Conservation (phyloP, 2,888 invertebrate species). For the Drosophila parthenogenetica region DNA sequence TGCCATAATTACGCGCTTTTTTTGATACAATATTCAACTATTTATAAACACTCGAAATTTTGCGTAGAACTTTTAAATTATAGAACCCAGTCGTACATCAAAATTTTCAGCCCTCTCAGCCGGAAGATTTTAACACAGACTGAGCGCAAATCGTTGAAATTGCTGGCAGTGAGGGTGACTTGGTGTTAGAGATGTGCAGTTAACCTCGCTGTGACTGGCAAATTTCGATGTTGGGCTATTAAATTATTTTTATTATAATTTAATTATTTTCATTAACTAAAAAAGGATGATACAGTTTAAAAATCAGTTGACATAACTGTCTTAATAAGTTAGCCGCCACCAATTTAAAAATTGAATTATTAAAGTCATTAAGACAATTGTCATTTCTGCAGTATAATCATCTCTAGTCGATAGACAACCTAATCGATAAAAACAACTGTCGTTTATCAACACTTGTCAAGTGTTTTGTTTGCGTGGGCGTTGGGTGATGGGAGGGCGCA, state of each 20-base stretch:
- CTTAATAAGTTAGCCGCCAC: not conserved
- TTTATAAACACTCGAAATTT: constrained; percentile 56
- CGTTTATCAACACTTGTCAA: constrained; percentile 43
- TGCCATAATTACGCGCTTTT: constrained; percentile 74
- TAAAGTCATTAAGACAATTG: constrained; percentile 10
- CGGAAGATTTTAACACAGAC: constrained; percentile 85
- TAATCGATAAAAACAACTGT: constrained; percentile 30
- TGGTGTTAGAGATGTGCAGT: constrained; percentile 38
- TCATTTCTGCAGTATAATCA: not conserved
- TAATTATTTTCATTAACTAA: no score
- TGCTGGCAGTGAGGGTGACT: constrained; percentile 38
- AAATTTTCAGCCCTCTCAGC: constrained; percentile 85
- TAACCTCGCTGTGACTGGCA: constrained; percentile 10
- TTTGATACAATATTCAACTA: constrained; percentile 40
- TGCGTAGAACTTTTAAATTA: constrained; percentile 33
- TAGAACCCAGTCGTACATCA: constrained; percentile 58
- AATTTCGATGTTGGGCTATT: constrained; percentile 4
- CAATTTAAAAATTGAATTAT: not conserved
- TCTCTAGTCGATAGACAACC: not conserved
- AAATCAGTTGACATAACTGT: constrained; percentile 9
- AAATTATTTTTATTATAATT: not conserved
- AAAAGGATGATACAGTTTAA: not conserved
- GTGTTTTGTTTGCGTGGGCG: constrained; percentile 43
- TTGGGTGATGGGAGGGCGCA: constrained; percentile 50
- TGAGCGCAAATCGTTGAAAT: constrained; percentile 57